Evolutionary conservation across 2,797 vertebrate species (phyloP).

Genomic region (Sarcophilus harrisii): DNA sequence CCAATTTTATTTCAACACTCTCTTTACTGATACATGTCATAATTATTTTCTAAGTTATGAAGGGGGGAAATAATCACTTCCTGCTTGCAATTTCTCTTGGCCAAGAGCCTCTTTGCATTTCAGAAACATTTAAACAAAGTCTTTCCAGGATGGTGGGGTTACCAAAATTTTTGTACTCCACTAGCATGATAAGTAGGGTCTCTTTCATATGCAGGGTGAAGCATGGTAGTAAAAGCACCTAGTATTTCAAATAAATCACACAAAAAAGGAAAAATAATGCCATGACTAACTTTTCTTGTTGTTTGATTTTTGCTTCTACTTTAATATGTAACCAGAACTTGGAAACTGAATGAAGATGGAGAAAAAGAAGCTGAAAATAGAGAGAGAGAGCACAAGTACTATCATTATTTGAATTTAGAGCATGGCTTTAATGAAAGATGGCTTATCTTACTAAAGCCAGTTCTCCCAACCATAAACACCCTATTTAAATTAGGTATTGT

Average conservation of each 20-base stretch:
- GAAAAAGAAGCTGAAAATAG: background rate
- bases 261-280: background rate
- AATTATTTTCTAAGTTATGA: background rate
- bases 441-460: background rate
- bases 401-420: conserved; percentile 28
- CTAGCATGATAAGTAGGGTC: background rate
- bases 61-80: background rate
- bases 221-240: background rate
- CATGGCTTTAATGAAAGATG: conserved; percentile 33
- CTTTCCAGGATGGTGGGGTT: background rate
- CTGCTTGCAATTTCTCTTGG: background rate
- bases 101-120: background rate
- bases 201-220: background rate
- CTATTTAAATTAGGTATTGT: background rate
- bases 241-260: background rate
- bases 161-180: background rate
- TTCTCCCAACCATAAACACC: background rate
- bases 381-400: background rate
- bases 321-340: background rate
- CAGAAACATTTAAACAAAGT: background rate
- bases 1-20: background rate
- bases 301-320: background rate
- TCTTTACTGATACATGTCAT: background rate
- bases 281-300: background rate
- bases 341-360: background rate